phyloP scores from a whole-genome alignment of 1,140 invertebrate species.

The Apocrypta bakeri region DNA sequence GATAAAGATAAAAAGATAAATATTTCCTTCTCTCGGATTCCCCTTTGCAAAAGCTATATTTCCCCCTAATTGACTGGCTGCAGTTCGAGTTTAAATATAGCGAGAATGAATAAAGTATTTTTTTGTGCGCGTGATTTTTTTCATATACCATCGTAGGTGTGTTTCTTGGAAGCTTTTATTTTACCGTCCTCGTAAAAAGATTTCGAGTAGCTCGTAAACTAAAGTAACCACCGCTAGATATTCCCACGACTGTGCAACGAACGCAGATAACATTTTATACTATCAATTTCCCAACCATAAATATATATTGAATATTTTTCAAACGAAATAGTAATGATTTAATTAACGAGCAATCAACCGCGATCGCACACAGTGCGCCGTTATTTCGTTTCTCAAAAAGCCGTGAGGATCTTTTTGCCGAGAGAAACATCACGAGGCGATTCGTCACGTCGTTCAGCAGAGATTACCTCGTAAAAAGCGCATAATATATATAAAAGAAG shows the following conservation, averaged over 20 bases:
- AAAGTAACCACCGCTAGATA: neutral
- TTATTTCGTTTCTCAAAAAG: no score
- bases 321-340: neutral
- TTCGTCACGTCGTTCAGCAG: neutral
- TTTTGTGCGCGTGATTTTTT: no score
- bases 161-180: neutral
- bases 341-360: neutral
- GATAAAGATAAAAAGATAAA: neutral
- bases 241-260: neutral
- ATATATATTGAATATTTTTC: no score
- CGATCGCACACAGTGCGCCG: neutral
- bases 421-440: neutral
- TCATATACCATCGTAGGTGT: no score
- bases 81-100: no score
- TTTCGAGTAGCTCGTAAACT: neutral
- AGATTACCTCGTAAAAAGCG: neutral
- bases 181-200: neutral
- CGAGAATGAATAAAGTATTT: no score
- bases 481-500: neutral
- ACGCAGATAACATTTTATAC: no score
- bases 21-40: neutral
- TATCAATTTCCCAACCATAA: no score
- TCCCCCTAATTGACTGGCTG: no score
- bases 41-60: neutral
- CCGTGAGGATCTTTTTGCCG: no score